Evolutionary conservation across 1,140 invertebrate species (phyloP), one percentile per base, ranked within the genome.

Genomic region (Hycleus cichorii): DNA sequence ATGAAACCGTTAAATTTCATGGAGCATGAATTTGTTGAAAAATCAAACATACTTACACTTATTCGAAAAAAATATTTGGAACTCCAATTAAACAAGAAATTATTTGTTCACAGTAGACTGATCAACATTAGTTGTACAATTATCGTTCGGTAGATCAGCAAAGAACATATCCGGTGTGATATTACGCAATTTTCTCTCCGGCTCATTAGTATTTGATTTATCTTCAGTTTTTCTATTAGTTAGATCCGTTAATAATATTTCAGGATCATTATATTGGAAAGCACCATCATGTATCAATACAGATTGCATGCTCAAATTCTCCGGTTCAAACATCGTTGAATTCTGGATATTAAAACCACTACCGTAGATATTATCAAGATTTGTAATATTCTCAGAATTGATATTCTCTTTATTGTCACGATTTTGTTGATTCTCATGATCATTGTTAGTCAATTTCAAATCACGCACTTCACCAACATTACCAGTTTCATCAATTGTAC

Each of bases 361-460:
- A 12, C 43, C 50, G 39, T 52, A 52, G 3, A 52, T 10, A 27
- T 43, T 43, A 11, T 52, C 50, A 25, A 25, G 42, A 18, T 52
- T 52, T 52, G 42, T 52, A 18, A 44, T 42, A 27, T 43, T 44
- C 12, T 40, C 39, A 5, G 50, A 24, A 27, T 18, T 18, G 18
- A 40, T 52, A 26, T 40, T 45, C n/a, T 38, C 46, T 38, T 46
- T 45, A 32, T 46, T 27, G 44, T 40, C 3, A 32, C 27, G 43
- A 12, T 53, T 54, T 3, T 39, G n/a, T 40, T 51, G 39, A 7
- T 43, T 18, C 3, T 38, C 43, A 9, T 5, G 32, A 5, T 45
- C 51, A 27, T 86, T 3, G 63, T 70, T 38, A 78, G 84, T 46
- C 3, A 63, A 48, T 39, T 60, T 58, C 8, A 69, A 45, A 39